These are phyloP conservation scores for Scophthalmus maximus DNA, from an alignment of 2,113 vertebrate genomes.

Conservation along the genomic window DNA sequence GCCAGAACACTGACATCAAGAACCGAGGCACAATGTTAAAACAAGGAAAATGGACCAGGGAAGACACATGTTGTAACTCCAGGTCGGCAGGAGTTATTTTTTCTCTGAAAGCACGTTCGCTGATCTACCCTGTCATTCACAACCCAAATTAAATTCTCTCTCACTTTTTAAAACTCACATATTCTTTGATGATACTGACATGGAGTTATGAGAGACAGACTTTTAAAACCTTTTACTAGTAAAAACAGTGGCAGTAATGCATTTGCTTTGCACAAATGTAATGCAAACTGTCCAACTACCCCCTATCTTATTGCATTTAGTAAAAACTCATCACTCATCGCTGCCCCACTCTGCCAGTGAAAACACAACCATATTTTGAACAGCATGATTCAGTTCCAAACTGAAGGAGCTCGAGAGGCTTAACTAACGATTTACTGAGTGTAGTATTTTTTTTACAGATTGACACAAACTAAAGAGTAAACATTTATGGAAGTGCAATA, in stretches of 20 bases:
- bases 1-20: not conserved
- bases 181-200: not conserved
- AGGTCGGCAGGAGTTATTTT: not conserved
- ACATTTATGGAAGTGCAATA: not conserved
- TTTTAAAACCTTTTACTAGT: not conserved
- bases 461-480: not conserved
- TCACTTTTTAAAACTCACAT: not conserved
- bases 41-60: not conserved
- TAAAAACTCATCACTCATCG: slow-evolving; percentile 2
- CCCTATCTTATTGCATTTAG: too few species aligned
- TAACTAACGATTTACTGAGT: too few species aligned
- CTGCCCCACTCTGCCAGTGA: too few species aligned
- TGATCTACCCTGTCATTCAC: not conserved
- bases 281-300: not conserved
- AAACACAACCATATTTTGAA: too few species aligned
- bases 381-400: too few species aligned
- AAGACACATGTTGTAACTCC: not conserved
- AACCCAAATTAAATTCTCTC: not conserved
- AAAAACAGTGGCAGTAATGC: too few species aligned
- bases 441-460: not conserved
- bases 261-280: not conserved
- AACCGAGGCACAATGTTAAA: not conserved
- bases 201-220: not conserved
- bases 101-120: too few species aligned
- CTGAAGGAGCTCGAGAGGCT: too few species aligned